A percentile compares a stretch with the other conserved stretches of the same genome.
Conservation (phyloP, 2,888 invertebrate species). For the Platycnemis pennipes region DNA sequence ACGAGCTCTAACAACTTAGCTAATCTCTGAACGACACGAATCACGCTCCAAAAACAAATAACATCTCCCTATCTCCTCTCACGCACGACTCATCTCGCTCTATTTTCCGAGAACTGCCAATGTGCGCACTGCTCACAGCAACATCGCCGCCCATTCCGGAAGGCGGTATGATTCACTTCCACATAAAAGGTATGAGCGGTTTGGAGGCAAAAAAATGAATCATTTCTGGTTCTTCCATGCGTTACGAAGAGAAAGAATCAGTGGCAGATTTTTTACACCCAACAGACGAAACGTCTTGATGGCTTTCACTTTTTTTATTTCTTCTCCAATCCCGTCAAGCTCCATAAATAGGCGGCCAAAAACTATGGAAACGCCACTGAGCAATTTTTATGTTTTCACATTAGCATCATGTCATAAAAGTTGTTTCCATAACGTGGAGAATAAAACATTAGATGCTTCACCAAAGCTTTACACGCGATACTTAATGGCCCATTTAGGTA, state of each 20-base stretch:
- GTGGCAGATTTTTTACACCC: not conserved
- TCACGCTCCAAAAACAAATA: not conserved
- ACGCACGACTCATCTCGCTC: not conserved
- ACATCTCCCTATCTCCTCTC: not conserved
- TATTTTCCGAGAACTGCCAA: not conserved
- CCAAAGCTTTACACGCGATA: too few relatives aligned
- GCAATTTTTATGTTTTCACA: too few relatives aligned
- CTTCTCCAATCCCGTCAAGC: not conserved
- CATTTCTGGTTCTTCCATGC: not conserved
- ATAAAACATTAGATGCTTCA: too few relatives aligned
- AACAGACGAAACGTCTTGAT: not conserved
- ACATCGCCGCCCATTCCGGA: not conserved
- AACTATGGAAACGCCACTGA: not conserved
- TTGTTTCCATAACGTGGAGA: too few relatives aligned
- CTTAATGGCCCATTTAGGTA: too few relatives aligned
- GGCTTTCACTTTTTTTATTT: not conserved
- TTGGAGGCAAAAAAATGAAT: not conserved
- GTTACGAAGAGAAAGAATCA: not conserved
- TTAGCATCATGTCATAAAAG: too few relatives aligned
- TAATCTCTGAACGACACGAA: not conserved
- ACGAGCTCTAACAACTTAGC: not conserved
- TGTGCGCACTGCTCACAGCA: not conserved
- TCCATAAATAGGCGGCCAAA: not conserved
- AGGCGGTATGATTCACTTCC: not conserved
- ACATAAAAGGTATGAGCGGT: not conserved